Percentiles rank a stretch among this genome's conserved stretches.
phyloP scores from a whole-genome alignment of 30 jellyfish, hydroid and myxozoan species.

The Calvadosia cruxmelitensis region DNA sequence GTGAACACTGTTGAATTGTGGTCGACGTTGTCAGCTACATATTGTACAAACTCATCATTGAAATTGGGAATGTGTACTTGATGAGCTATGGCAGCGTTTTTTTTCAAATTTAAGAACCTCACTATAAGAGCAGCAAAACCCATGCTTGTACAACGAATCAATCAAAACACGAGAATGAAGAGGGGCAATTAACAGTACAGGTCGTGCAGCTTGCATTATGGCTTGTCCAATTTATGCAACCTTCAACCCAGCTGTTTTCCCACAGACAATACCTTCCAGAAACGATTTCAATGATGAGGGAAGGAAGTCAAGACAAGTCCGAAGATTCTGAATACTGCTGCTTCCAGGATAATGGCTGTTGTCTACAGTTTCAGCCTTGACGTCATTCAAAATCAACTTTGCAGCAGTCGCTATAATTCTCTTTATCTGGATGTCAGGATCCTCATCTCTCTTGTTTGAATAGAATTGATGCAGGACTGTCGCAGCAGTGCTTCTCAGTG shows the following conservation, averaged over 20 bases:
- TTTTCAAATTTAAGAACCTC: constrained; percentile 33
- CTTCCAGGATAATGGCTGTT: constrained; percentile 4
- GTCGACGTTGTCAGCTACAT: neutral
- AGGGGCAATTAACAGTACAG: constrained; percentile 25
- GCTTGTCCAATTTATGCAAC: constrained; percentile 21
- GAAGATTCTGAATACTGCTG: neutral
- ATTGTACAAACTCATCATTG: too few species aligned
- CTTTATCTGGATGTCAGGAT: constrained; percentile 6
- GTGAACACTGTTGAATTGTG: too few species aligned
- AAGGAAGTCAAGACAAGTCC: constrained; percentile 11
- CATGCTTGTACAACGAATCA: constrained; percentile 34
- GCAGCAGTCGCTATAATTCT: constrained; percentile 5
- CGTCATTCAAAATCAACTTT: constrained; percentile 3
- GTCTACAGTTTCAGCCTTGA: constrained; percentile 1
- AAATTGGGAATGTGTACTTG: too few species aligned
- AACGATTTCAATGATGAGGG: constrained; percentile 7
- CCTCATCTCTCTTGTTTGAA: neutral
- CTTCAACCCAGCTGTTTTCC: constrained; percentile 4
- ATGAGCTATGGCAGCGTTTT: too few species aligned
- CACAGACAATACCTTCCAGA: constrained; percentile 3
- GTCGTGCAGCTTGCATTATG: constrained; percentile 43
- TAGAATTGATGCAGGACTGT: constrained; percentile 2
- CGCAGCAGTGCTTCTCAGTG: constrained; percentile 6
- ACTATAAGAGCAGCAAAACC: constrained; percentile 30
- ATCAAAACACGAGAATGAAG: constrained; percentile 28